phyloP scores from a whole-genome alignment of 2,888 invertebrate genomes.

The Nezara viridula region DNA sequence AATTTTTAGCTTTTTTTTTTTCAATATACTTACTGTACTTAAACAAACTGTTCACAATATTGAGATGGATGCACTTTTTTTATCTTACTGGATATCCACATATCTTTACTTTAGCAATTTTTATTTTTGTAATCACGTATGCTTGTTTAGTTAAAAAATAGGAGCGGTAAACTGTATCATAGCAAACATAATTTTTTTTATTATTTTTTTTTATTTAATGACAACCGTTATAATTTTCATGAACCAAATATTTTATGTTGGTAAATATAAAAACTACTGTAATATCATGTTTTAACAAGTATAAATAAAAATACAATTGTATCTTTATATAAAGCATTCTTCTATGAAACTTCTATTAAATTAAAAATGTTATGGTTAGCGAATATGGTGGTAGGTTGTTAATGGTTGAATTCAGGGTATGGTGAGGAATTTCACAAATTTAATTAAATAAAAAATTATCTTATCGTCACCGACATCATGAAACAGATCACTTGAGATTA shows the following conservation, averaged over 20 bases:
- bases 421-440: neutral
- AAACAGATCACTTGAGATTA: too few species aligned
- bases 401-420: neutral
- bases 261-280: neutral
- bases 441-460: neutral
- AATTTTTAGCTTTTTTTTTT: neutral
- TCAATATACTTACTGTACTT: neutral
- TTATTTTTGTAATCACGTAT: neutral
- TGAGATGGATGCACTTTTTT: constrained; percentile 8
- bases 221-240: neutral
- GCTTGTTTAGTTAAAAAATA: constrained; percentile 19
- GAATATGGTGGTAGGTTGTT: neutral
- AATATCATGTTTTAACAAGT: constrained; percentile 5
- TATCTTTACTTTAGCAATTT: neutral
- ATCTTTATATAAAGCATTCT: constrained; percentile 9
- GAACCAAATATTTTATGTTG: neutral
- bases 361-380: neutral
- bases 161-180: neutral
- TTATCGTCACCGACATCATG: neutral
- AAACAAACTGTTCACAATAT: constrained; percentile 1
- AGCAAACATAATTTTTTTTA: neutral
- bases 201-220: neutral
- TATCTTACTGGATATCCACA: neutral
- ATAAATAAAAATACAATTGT: neutral
- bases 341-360: neutral